A percentile compares a stretch with the other conserved stretches of the same genome.
Conservation (phyloP, 1,140 invertebrate genomes). For the Hylyphantes graminicola region DNA sequence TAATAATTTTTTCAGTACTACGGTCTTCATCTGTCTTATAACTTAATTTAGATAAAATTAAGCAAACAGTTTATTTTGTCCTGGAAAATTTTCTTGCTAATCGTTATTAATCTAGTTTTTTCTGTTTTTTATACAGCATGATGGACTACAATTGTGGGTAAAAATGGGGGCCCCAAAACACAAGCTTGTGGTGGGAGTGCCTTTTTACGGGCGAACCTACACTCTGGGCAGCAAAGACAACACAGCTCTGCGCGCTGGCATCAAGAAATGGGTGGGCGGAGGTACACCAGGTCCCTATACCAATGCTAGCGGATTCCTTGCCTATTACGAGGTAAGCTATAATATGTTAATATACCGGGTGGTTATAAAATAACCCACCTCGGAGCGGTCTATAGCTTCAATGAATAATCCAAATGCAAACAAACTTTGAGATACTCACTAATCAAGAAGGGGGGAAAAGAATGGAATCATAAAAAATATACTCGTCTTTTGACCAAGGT, state of each 20-base stretch:
- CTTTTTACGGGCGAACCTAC: constrained; percentile 86
- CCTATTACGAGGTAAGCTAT: constrained; percentile 66
- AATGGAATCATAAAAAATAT: no score
- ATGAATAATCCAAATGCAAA: no score
- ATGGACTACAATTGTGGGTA: constrained; percentile 85
- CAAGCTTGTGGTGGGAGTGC: constrained; percentile 88
- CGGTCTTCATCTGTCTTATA: no score
- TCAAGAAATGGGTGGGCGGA: constrained; percentile 81
- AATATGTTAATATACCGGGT: background rate
- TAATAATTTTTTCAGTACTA: no score
- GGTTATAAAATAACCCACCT: background rate
- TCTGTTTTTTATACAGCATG: constrained; percentile 75
- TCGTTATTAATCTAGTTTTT: background rate
- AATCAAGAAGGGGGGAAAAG: no score
- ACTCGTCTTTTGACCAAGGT: no score
- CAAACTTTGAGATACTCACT: no score
- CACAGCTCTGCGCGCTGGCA: constrained; percentile 81
- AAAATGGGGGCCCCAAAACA: constrained; percentile 85
- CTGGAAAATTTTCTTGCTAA: no score
- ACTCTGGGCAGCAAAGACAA: constrained; percentile 82
- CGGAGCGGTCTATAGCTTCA: no score
- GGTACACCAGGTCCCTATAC: constrained; percentile 79
- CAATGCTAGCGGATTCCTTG: constrained; percentile 65
- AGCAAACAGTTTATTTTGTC: no score
- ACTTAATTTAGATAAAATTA: no score